Evolutionary conservation across 2,113 vertebrate species (phyloP).

Genomic region (Cranoglanis bouderius): DNA sequence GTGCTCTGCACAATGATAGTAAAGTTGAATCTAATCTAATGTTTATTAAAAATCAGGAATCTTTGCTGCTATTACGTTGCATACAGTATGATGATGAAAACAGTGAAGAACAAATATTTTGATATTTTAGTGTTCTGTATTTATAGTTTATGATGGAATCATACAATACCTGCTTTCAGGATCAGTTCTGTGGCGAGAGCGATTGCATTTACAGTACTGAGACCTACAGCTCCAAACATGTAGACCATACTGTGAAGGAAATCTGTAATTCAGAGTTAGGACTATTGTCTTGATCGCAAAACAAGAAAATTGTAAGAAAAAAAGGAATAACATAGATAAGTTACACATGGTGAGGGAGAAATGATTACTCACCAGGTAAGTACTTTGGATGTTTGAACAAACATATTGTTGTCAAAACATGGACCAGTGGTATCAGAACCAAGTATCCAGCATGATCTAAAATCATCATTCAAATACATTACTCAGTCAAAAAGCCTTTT

Average conservation of each 20-base stretch:
- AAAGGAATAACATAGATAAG: not conserved
- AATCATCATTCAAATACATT: no score
- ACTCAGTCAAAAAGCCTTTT: no score
- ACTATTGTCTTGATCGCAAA: no score
- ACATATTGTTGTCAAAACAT: not conserved
- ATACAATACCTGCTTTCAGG: constrained; percentile 20
- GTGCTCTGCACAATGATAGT: no score
- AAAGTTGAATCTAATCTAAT: no score
- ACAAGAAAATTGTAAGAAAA: not conserved
- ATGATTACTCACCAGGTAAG: constrained; percentile 21
- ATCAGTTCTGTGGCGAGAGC: not conserved
- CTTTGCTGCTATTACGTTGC: no score
- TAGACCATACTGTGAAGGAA: constrained; percentile 1
- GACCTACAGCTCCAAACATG: constrained; percentile 30
- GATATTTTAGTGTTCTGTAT: no score
- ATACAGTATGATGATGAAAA: no score
- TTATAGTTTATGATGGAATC: no score
- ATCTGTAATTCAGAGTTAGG: not conserved
- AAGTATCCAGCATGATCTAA: not conserved
- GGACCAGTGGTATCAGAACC: not conserved
- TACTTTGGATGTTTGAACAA: constrained; percentile 19
- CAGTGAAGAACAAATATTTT: no score
- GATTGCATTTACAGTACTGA: not conserved
- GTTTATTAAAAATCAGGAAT: no score
- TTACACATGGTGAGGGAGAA: no score